Evolutionary conservation across 2,797 vertebrate species (phyloP), one percentile per base, ranked within the genome.

Genomic region (Neopelma chrysocephalum): DNA sequence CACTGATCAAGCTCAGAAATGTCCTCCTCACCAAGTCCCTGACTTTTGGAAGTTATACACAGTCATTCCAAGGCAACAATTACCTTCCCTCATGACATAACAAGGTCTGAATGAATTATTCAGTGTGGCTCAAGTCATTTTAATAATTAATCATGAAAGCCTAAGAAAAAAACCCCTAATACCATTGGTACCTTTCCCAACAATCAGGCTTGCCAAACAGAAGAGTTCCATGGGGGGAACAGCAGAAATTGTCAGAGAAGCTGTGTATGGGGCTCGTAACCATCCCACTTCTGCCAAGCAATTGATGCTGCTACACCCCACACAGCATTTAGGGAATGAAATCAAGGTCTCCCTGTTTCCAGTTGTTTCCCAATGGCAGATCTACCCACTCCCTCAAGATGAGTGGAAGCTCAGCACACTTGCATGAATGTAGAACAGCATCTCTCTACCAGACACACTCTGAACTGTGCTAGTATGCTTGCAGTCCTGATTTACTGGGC

Each of bases 131-230:
- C 56, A 79, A 83, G 53, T 48, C n/a, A 48, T 82, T 91, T 96
- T 85, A 91, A 94, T 94, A 92, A 84, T 92, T 87, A 57, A 96
- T 18, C 29, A 23, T 16, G 68, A 94, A 96, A 90, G 15, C 29
- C 42, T 73, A 70, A 70, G 71, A 0, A 36, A 93, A 86, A 81
- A 60, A 38, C 8, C n/a, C n/a, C 42, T 80, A 79, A 73, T 58
- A 40, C 13, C 87, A 34, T 58, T 92, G 66, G 66, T 89, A 66
- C 10, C 14, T 79, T 89, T 93, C 43, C 77, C 66, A 95, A 31
- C 8, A 61, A n/a, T 50, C 15, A 77, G 51, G 8, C 54, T 45
- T 76, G 48, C 71, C 58, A 93, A 79, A 72, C 21, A 73, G 43
- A 83, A 53, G 10, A 45, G 15, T n/a, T 73, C 51, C 58, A 61